A percentile compares a stretch with the other conserved stretches of the same genome.
These are phyloP conservation scores for Notodonta ziczac DNA, from an alignment of 2,888 invertebrate species.

Conservation along the genomic window DNA sequence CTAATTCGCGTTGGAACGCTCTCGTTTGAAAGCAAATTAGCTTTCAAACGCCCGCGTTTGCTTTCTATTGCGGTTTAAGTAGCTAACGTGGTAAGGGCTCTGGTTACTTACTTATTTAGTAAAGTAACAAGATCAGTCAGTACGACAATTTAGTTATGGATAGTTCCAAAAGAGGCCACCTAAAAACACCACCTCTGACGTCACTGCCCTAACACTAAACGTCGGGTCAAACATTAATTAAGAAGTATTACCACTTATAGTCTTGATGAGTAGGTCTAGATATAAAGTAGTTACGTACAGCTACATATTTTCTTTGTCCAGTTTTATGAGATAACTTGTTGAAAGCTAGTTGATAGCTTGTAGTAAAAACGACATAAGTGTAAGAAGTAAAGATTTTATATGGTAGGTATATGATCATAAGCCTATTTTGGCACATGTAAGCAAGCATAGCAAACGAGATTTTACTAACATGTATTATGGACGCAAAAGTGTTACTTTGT, in stretches of 20 bases:
- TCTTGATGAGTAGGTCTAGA: neutral
- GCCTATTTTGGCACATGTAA: neutral
- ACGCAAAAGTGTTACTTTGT: too few relatives aligned
- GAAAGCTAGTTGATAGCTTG: conserved; percentile 1
- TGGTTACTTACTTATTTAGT: too few relatives aligned
- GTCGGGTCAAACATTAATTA: neutral
- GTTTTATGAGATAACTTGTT: conserved; percentile 4
- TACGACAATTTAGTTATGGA: too few relatives aligned
- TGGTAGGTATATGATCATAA: neutral
- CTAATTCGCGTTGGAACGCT: too few relatives aligned
- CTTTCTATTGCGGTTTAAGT: too few relatives aligned
- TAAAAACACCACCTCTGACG: neutral
- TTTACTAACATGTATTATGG: too few relatives aligned
- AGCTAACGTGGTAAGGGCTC: too few relatives aligned
- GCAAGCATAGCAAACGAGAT: too few relatives aligned
- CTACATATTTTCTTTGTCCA: neutral
- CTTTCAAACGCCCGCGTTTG: too few relatives aligned
- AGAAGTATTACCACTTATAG: neutral
- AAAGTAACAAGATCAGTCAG: too few relatives aligned
- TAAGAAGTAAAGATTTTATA: conserved; percentile 1
- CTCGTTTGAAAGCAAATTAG: too few relatives aligned
- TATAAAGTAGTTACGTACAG: neutral
- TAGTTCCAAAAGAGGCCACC: too few relatives aligned
- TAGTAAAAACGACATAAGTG: neutral
- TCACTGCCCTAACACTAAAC: neutral